Conservation (phyloP, 2,797 vertebrate genomes). For the Anguilla megastoma region DNA sequence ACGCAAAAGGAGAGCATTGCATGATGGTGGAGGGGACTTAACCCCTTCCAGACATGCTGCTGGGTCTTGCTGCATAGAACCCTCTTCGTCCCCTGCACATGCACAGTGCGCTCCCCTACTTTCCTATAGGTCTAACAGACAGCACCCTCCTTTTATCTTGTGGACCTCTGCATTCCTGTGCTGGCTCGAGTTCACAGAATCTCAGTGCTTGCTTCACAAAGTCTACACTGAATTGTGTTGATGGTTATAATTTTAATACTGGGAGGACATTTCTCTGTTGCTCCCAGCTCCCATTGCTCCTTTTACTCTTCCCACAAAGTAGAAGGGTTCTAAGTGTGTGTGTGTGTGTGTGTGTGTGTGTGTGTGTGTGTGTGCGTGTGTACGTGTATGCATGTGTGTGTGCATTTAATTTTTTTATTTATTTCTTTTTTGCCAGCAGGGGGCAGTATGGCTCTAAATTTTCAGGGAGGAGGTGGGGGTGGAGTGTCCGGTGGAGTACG, state of each 20-base stretch:
- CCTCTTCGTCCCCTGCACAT: neutral
- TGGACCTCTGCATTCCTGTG: neutral
- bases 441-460: conserved; percentile 70
- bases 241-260: neutral
- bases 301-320: conserved; percentile 31
- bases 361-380: neutral
- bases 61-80: neutral
- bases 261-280: neutral
- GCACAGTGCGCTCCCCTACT: neutral
- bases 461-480: neutral
- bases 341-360: neutral
- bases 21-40: conserved; percentile 64
- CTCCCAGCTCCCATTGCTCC: conserved; percentile 40
- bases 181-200: neutral
- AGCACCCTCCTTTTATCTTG: neutral
- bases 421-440: conserved; percentile 48
- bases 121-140: neutral
- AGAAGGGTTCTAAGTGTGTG: neutral
- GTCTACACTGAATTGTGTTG: neutral
- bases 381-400: no score
- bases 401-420: conserved; percentile 31
- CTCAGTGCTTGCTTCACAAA: neutral
- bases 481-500: neutral
- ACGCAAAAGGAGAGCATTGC: conserved; percentile 72
- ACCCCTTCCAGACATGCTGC: conserved; percentile 61